These are phyloP conservation scores for Eudasyphora cyanicolor DNA, from an alignment of 2,888 invertebrate species.

Conservation along the genomic window DNA sequence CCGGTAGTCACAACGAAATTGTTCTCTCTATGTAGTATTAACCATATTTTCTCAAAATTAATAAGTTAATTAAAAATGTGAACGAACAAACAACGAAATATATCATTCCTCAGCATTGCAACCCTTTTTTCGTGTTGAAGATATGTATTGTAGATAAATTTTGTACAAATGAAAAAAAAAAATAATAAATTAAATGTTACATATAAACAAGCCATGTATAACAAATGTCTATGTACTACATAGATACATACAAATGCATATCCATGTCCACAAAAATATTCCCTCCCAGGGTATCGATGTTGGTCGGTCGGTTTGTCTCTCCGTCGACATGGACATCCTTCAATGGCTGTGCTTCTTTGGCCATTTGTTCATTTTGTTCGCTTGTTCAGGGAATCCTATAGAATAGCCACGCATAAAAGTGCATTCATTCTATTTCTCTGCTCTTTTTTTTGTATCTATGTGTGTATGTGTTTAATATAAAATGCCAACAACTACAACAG, in stretches of 20 bases:
- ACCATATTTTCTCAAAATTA: no score
- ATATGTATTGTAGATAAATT: constrained; percentile 27
- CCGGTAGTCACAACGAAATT: no score
- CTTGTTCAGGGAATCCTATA: constrained; percentile 11
- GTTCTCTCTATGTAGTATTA: no score
- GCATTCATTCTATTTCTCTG: constrained; percentile 41
- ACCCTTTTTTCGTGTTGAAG: neutral
- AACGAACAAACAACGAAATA: neutral
- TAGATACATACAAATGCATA: neutral
- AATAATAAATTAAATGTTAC: constrained; percentile 59
- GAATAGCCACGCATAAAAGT: constrained; percentile 26
- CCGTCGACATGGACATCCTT: neutral
- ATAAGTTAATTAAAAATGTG: no score
- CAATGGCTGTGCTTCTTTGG: constrained; percentile 10
- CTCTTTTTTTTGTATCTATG: no score
- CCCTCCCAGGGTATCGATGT: no score
- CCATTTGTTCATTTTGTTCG: constrained; percentile 1
- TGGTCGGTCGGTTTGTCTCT: neutral
- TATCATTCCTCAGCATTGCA: neutral
- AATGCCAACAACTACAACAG: constrained; percentile 17
- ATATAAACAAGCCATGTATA: constrained; percentile 45
- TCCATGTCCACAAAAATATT: neutral
- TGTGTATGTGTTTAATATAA: no score
- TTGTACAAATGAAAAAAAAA: neutral
- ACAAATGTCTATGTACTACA: constrained; percentile 8